Evolutionary conservation across 2,797 vertebrate species (phyloP), one percentile per base, ranked within the genome.

Genomic region (Clarias fuscus): DNA sequence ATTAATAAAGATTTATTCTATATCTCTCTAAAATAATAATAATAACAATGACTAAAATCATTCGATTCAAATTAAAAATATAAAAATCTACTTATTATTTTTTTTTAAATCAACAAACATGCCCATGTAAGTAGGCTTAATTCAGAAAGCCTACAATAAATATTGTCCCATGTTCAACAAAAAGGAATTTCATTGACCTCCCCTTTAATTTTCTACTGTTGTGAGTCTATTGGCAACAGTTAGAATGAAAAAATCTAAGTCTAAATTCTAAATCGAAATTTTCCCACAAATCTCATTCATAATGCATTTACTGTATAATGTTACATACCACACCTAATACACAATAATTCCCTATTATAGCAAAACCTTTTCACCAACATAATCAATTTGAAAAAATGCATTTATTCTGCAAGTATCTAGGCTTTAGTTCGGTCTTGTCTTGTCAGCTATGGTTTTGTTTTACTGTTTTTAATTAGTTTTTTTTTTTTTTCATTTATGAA

Each of bases 111-210:
- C 18, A 56, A 78, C 56, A 59, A 37, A 59, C 76, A 64, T 79
- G 61, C 22, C 78, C 33, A 33, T 80, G 78, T 37, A 80, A 27
- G 24, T n/a, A 64, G 61, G 65, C 30, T 80, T 80, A 43, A 80
- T 80, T 80, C 22, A 64, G 78, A 43, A 64, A 64, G 33, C 33
- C 33, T 33, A 33, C 33, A 33, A 33, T 33, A 33, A 33, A 33
- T 2, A 33, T 33, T 33, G 33, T 33, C 37, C 27, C 7, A 22
- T 37, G 58, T 13, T 80, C 0, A 15, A n/a, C n/a, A 78, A 22
- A 77, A 33, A 17, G 73, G 48, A 30, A 56, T 37, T 15, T 22
- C 22, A 43, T 24, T 40, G 2, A 80, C 43, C 13, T 64, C 8
- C 22, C 22, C 48, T 61, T 37, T 61, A 20, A 37, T 61, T 8